phyloP scores from a whole-genome alignment of 2,888 invertebrate species.

The Dynastes tityus region DNA sequence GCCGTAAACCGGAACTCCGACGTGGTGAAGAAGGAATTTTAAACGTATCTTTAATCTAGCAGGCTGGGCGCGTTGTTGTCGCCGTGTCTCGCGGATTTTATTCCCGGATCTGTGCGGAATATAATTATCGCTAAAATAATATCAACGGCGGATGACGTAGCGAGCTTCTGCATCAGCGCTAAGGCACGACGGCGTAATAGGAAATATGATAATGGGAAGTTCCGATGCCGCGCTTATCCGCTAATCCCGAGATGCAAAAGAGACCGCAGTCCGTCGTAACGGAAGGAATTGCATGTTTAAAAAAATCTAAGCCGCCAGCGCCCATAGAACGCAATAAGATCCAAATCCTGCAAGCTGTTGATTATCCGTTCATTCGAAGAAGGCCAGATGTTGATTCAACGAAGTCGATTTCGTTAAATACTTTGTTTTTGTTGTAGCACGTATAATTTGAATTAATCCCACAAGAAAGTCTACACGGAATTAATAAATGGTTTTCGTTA shows the following conservation, averaged over 20 bases:
- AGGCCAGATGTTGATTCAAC: no score
- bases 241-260: neutral
- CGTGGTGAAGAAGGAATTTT: neutral
- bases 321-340: no score
- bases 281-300: no score
- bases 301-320: no score
- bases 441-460: no score
- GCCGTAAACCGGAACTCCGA: neutral
- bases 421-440: no score
- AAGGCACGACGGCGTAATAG: neutral
- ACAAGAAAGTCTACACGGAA: no score
- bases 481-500: no score
- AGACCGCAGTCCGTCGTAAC: neutral
- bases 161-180: neutral
- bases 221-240: conserved; percentile 6
- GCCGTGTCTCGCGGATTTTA: conserved; percentile 17
- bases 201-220: conserved; percentile 35
- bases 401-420: no score
- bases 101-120: conserved; percentile 7
- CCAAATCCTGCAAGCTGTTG: no score
- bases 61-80: conserved; percentile 2
- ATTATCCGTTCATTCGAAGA: no score
- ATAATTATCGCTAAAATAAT: conserved; percentile 35
- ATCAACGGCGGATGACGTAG: neutral
- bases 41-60: conserved; percentile 23